Percentiles rank a stretch among this genome's conserved stretches.
These are phyloP conservation scores for Neolamprologus modestus DNA, from an alignment of 2,113 vertebrate genomes.

Conservation along the genomic window DNA sequence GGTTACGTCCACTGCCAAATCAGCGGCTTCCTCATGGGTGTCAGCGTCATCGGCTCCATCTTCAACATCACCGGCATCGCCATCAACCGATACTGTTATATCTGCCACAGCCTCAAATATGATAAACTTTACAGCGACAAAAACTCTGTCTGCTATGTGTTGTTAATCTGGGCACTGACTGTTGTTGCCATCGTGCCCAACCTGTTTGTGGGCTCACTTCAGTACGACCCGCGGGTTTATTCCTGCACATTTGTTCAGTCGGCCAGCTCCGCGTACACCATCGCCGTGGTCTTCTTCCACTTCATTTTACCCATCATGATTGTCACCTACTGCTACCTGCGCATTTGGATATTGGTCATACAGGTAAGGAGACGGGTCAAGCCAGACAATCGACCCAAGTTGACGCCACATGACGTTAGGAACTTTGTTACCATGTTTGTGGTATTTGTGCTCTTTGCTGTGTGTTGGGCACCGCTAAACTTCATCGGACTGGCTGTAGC, in stretches of 20 bases:
- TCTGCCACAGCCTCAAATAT: conserved; percentile 94
- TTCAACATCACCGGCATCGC: conserved; percentile 97
- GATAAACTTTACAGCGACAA: conserved; percentile 87
- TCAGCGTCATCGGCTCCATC: conserved; percentile 93
- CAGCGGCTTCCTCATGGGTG: conserved; percentile 92
- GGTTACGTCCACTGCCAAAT: conserved; percentile 90
- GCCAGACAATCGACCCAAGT: conserved; percentile 79
- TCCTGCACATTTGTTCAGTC: conserved; percentile 93
- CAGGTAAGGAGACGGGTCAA: conserved; percentile 87
- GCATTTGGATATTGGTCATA: conserved; percentile 94
- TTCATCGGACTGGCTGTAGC: conserved; percentile 91
- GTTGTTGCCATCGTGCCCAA: conserved; percentile 90
- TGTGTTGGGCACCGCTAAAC: conserved; percentile 97
- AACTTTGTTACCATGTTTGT: conserved; percentile 98
- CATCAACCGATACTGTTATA: conserved; percentile 94
- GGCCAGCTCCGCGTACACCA: conserved; percentile 87
- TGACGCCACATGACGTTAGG: conserved; percentile 87
- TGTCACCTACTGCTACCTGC: conserved; percentile 92
- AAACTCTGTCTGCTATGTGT: conserved; percentile 86
- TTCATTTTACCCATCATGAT: conserved; percentile 89
- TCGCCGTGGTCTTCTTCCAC: conserved; percentile 93
- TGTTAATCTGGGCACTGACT: conserved; percentile 87
- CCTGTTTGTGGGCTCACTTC: conserved; percentile 83
- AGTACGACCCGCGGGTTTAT: conserved; percentile 89
- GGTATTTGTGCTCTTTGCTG: conserved; percentile 93